Percentiles rank a stretch among this genome's conserved stretches.
Evolutionary conservation across 2,113 vertebrate genomes (phyloP).

Genomic region (Carassius gibelio): DNA sequence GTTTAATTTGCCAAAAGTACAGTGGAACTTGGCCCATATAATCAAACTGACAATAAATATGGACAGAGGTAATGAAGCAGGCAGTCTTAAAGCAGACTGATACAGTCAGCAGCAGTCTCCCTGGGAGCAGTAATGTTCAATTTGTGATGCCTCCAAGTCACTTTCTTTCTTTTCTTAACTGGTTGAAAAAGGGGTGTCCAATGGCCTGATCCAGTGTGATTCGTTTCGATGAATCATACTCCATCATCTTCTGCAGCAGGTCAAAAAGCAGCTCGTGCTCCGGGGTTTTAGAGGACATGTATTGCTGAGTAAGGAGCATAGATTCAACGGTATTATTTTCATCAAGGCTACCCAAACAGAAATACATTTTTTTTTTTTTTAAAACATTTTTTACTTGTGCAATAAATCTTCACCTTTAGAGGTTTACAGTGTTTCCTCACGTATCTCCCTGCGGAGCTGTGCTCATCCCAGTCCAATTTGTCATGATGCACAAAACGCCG

Average conservation of each 20-base stretch:
- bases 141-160: slow-evolving; percentile 38
- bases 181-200: slow-evolving; percentile 86
- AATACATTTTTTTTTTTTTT: not conserved
- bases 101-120: slow-evolving; percentile 84
- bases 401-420: slow-evolving; percentile 79
- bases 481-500: slow-evolving; percentile 84
- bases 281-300: slow-evolving; percentile 84
- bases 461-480: slow-evolving; percentile 89
- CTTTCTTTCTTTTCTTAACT: slow-evolving; percentile 72
- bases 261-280: slow-evolving; percentile 90
- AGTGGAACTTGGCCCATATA: not conserved
- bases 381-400: no score
- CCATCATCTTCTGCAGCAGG: slow-evolving; percentile 91
- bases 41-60: slow-evolving; percentile 45
- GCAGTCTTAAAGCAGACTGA: slow-evolving; percentile 79
- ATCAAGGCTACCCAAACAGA: not conserved
- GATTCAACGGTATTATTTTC: no score
- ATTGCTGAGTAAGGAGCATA: slow-evolving; percentile 76
- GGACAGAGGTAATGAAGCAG: slow-evolving; percentile 41
- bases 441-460: slow-evolving; percentile 87
- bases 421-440: slow-evolving; percentile 92
- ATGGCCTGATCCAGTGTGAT: slow-evolving; percentile 91
- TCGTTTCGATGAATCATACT: slow-evolving; percentile 88
- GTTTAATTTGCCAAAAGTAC: slow-evolving; percentile 45
- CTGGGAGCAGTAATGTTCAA: slow-evolving; percentile 72